Evolutionary conservation across 2,888 invertebrate species (phyloP).

Genomic region (Yponomeuta cagnagella): DNA sequence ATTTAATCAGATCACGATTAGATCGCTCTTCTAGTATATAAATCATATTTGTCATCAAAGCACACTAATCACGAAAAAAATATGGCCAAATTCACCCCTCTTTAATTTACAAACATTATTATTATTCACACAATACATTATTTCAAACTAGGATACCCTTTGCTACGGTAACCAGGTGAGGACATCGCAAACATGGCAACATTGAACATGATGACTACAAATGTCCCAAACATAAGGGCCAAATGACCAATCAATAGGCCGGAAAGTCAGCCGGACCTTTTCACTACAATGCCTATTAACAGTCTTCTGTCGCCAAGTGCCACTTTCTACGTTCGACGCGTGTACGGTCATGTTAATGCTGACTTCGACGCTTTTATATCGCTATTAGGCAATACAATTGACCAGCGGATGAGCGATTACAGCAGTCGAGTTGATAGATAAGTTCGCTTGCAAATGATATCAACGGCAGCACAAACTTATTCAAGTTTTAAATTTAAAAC

Average conservation of each 20-base stretch:
- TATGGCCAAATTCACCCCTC: too few species aligned
- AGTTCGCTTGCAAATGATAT: not conserved
- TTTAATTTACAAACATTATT: too few species aligned
- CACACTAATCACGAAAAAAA: too few species aligned
- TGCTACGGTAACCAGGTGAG: too few species aligned
- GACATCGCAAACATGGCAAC: not conserved
- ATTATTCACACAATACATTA: too few species aligned
- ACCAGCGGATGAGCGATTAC: not conserved
- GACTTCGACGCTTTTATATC: slow-evolving; percentile 31
- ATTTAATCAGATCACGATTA: too few species aligned
- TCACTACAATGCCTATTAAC: slow-evolving; percentile 62
- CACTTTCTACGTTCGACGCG: slow-evolving; percentile 62
- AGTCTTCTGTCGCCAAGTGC: slow-evolving; percentile 55
- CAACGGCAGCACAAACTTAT: too few species aligned
- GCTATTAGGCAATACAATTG: slow-evolving; percentile 60
- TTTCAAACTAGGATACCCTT: too few species aligned
- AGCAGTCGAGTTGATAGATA: not conserved
- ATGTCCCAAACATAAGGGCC: not conserved
- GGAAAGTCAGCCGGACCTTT: slow-evolving; percentile 44
- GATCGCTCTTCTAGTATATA: too few species aligned
- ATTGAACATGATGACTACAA: not conserved
- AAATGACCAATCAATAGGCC: slow-evolving; percentile 25
- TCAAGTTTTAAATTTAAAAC: too few species aligned
- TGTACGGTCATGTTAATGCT: slow-evolving; percentile 47
- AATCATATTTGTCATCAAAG: too few species aligned